These are phyloP conservation scores for Drosophila prosaltans DNA, from an alignment of 1,140 invertebrate species.

Conservation along the genomic window DNA sequence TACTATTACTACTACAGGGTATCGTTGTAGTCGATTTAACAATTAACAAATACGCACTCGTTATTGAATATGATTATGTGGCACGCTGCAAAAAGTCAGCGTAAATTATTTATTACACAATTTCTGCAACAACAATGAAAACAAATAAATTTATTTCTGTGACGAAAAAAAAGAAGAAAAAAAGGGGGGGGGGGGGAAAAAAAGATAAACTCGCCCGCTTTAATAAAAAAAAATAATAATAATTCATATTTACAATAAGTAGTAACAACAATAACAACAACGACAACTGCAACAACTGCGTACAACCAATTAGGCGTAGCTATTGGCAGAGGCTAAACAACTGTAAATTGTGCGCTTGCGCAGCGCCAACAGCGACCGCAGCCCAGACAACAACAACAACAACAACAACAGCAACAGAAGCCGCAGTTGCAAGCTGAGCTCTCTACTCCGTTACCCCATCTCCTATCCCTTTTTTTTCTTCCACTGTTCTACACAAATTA, in stretches of 20 bases:
- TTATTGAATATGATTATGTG: conserved; percentile 81
- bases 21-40: not conserved
- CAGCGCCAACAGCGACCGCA: conserved; percentile 36
- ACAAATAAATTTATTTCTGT: conserved; percentile 64
- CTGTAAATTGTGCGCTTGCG: conserved; percentile 67
- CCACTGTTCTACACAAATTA: conserved; percentile 63
- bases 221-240: conserved; percentile 78
- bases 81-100: conserved; percentile 76
- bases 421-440: conserved; percentile 20
- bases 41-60: not conserved
- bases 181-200: conserved; percentile 60
- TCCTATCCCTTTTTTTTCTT: not conserved
- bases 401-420: not conserved
- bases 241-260: conserved; percentile 73
- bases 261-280: conserved; percentile 35
- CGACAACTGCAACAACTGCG: conserved; percentile 29
- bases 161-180: conserved; percentile 46
- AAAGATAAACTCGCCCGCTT: conserved; percentile 51
- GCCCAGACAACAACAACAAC: conserved; percentile 1
- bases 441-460: not conserved
- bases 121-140: conserved; percentile 58
- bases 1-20: not conserved
- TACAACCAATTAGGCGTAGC: conserved; percentile 65
- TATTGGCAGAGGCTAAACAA: conserved; percentile 51
- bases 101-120: conserved; percentile 80